These are phyloP conservation scores for Labroides dimidiatus DNA, from an alignment of 2,797 vertebrate species.

Conservation along the genomic window DNA sequence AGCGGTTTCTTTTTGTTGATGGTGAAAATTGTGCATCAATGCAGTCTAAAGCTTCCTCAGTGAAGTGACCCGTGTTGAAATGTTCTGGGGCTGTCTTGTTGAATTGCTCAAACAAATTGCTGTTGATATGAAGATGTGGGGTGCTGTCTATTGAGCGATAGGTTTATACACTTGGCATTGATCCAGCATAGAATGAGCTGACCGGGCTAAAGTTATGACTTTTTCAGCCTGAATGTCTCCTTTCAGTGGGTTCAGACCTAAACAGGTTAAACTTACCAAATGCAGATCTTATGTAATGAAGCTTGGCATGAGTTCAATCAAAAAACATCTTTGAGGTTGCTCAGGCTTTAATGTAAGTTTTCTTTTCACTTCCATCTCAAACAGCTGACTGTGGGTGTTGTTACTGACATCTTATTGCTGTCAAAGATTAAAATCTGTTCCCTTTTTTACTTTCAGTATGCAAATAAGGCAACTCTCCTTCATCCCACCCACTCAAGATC, in stretches of 20 bases:
- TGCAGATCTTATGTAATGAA: constrained; percentile 2
- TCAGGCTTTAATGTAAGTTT: background rate
- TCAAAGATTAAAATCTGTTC: constrained; percentile 1
- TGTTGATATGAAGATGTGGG: constrained; percentile 76
- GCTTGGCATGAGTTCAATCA: constrained; percentile 2
- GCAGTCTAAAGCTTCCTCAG: constrained; percentile 68
- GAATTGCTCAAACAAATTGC: constrained; percentile 75
- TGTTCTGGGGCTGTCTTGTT: constrained; percentile 66
- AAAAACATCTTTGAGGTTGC: background rate
- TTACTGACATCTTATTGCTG: background rate
- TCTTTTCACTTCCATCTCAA: background rate
- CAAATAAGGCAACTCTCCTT: background rate
- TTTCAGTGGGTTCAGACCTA: constrained; percentile 21
- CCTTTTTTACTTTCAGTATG: background rate
- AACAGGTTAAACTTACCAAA: constrained; percentile 35
- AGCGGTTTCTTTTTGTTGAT: constrained; percentile 65
- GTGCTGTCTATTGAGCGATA: constrained; percentile 57
- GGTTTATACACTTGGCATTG: constrained; percentile 55
- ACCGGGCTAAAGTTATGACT: constrained; percentile 55
- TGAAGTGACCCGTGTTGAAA: constrained; percentile 77
- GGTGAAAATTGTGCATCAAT: constrained; percentile 72
- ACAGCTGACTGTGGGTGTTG: background rate
- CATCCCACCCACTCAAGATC: constrained; percentile 1
- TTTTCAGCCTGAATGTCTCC: constrained; percentile 17
- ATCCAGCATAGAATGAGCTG: constrained; percentile 27